These are phyloP conservation scores for Cenopis cana DNA, from an alignment of 2,888 invertebrate species.

Conservation along the genomic window DNA sequence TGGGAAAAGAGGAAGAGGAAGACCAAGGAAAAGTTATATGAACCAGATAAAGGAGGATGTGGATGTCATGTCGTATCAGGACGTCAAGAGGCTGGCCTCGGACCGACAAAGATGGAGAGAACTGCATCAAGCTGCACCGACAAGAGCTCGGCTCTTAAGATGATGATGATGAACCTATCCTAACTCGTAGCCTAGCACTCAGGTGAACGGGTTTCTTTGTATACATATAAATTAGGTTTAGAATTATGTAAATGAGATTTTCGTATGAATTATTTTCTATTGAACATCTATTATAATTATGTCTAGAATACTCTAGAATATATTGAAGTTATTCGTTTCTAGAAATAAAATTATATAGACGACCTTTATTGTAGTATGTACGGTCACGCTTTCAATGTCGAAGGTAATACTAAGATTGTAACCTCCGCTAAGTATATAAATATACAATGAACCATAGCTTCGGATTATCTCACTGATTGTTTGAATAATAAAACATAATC, in stretches of 20 bases:
- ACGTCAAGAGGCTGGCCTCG: no score
- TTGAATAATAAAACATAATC: not conserved
- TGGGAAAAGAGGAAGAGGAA: no score
- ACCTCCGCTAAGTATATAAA: not conserved
- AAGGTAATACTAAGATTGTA: not conserved
- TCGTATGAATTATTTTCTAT: slow-evolving; percentile 4
- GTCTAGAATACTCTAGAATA: not conserved
- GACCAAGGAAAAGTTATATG: no score
- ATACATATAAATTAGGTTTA: not conserved
- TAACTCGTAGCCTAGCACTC: not conserved
- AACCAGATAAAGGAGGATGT: no score
- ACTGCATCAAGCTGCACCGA: no score
- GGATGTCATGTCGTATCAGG: no score
- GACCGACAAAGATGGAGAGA: no score
- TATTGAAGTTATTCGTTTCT: not conserved
- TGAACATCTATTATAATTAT: not conserved
- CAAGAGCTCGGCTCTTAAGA: no score
- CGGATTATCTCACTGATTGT: not conserved
- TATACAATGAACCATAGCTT: not conserved
- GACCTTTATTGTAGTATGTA: not conserved
- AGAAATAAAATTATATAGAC: not conserved
- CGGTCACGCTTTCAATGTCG: slow-evolving; percentile 5
- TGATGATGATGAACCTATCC: no score
- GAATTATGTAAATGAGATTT: slow-evolving; percentile 6
- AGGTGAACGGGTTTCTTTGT: slow-evolving; percentile 1